Evolutionary conservation across 1,140 invertebrate genomes (phyloP), one percentile per base, ranked within the genome.

Genomic region (Thaumatotibia leucotreta): DNA sequence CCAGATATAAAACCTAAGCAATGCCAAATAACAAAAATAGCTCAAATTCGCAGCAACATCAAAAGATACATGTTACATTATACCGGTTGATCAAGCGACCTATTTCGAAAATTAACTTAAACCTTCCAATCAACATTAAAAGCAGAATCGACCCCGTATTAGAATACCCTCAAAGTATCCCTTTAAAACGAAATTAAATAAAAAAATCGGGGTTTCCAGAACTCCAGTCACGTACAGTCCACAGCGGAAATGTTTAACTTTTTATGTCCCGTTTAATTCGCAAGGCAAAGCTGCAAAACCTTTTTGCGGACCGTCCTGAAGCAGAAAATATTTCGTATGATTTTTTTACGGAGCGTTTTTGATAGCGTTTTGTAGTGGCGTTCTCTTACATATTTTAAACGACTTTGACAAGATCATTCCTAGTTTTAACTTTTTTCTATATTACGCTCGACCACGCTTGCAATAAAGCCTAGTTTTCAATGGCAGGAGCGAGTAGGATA

Each of bases 231-330:
- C 50, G 50, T 54, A 54, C 50, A 54, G 23, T 54, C 22, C 23
- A n/a, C 50, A 8, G 50, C 23, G 50, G 50, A 54, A 54, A 54
- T 54, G 50, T 54, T 54, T 54, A 24, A 54, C 50, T 29, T 52
- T 54, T 54, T 54, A 29, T 5, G 23, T 24, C 4, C 50, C 50
- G 50, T 27, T 54, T 54, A 54, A 54, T 54, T 54, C 23, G 50
- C 11, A n/a, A 22, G 23, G 10, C 2, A 54, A 54, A 54, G 50
- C 22, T 24, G 35, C 3, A 6, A 14, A 54, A 54, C 23, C 9
- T 54, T 54, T 54, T 54, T 54, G 50, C 17, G 0, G 49, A 50
- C 49, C 5, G 1, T 24, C 50, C 50, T n/a, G 50, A 14, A 22
- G 20, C 17, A 50, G 22, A 54, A 54, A n/a, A 54, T 54, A 24